Evolutionary conservation across 2,113 vertebrate species (phyloP), one percentile per base, ranked within the genome.

Genomic region (Upupa epops): DNA sequence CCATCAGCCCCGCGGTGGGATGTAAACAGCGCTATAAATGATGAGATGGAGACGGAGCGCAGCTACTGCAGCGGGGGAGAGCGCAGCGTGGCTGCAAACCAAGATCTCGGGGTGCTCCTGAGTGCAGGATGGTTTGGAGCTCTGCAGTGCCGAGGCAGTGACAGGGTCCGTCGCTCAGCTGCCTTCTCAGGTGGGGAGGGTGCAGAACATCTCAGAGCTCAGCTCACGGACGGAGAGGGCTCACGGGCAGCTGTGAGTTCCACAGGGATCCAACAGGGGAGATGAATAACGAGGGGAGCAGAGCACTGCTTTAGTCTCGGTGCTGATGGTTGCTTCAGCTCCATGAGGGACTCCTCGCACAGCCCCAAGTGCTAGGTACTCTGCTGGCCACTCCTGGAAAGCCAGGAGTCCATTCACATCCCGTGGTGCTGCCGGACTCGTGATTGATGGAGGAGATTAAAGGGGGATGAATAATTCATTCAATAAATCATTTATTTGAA

Each of bases 361-460:
- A 91, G 73, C 59, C 61, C 1, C 0, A 80, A 76, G 42, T 58
- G 28, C 42, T 22, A 34, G 17, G 3, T 36, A 8, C 26, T 64
- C 29, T 42, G 32, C 37, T 45, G 65, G 28, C 40, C n/a, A 13
- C 51, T 84, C 21, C 40, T 80, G 80, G 59, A 75, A 88, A 81
- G 85, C n/a, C 48, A 56, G 60, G 17, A 51, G 46, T 45, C 40
- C 64, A 61, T 48, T 74, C 46, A 24, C 37, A 28, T 65, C 81
- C 60, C 0, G 0, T 34, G 64, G 66, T 52, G 52, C 78, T 58
- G 22, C 24, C 1, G 1, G 34, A 69, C 42, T 82, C 63, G 71
- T 91, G 79, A 75, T 78, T 85, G 82, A 83, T 29, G 60, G 70
- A 70, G 64, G 76, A 87, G 89, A 90, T 90, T 86, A 89, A 83